Conservation (phyloP, 2,797 vertebrate species). For the Semotilus atromaculatus region DNA sequence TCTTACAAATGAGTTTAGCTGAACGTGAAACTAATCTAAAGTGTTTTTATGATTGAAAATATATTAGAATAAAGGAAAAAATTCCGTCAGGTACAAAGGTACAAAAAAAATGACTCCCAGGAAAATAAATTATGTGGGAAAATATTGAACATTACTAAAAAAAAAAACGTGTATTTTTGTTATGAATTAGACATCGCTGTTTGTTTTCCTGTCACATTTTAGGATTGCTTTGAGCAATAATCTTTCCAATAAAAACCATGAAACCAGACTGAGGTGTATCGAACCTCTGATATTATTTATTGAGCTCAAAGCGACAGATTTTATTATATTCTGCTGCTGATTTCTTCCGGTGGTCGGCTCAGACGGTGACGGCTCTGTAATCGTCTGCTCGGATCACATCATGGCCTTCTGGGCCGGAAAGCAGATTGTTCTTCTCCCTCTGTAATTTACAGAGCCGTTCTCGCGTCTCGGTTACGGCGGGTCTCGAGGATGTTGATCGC, state of each 20-base stretch:
- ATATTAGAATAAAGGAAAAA: not conserved
- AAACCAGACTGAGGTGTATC: not conserved
- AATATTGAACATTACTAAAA: not conserved
- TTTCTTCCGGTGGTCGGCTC: slow-evolving; percentile 2
- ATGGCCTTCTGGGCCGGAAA: slow-evolving; percentile 29
- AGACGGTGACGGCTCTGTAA: slow-evolving; percentile 12
- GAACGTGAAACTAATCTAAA: not conserved
- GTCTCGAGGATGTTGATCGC: slow-evolving; percentile 18
- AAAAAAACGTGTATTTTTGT: not conserved
- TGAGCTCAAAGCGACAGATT: not conserved
- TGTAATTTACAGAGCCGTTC: slow-evolving; percentile 10
- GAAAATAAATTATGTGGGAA: too few species aligned
- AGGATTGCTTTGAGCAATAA: not conserved
- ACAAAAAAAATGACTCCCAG: not conserved
- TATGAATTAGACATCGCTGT: not conserved
- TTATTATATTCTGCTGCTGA: not conserved
- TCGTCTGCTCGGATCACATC: slow-evolving; percentile 7
- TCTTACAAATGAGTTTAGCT: not conserved
- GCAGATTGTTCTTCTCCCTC: slow-evolving; percentile 42
- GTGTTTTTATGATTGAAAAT: not conserved
- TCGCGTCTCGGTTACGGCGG: not conserved
- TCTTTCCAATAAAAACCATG: not conserved
- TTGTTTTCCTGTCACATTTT: not conserved
- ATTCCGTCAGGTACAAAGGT: too few species aligned
- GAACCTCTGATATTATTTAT: slow-evolving; percentile 11